phyloP scores from a whole-genome alignment of 2,888 invertebrate species.

The Andrena chrysosceles region DNA sequence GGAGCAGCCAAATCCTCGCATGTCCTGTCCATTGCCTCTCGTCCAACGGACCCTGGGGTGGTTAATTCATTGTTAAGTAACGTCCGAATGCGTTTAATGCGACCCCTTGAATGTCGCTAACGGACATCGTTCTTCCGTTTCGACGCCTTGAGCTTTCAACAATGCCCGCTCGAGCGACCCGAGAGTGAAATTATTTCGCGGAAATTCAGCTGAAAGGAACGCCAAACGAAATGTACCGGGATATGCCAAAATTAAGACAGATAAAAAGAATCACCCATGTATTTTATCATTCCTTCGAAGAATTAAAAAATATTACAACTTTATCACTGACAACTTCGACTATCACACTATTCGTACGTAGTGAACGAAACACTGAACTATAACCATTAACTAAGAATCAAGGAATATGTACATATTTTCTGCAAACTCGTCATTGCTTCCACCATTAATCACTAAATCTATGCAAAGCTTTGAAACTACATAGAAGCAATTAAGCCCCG shows the following conservation, averaged over 20 bases:
- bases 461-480: too few species aligned
- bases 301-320: background rate
- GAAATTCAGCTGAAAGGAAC: background rate
- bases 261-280: background rate
- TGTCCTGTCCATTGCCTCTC: slow-evolving; percentile 69
- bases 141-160: slow-evolving; percentile 59
- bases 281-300: background rate
- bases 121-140: slow-evolving; percentile 62
- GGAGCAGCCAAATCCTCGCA: slow-evolving; percentile 75
- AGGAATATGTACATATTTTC: too few species aligned
- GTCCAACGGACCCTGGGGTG: slow-evolving; percentile 66
- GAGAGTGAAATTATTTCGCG: slow-evolving; percentile 14
- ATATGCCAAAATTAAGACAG: background rate
- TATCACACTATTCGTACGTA: too few species aligned
- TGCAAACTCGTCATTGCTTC: too few species aligned
- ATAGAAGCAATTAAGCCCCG: too few species aligned
- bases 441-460: too few species aligned
- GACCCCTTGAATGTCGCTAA: slow-evolving; percentile 65
- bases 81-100: slow-evolving; percentile 67
- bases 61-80: slow-evolving; percentile 77
- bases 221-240: background rate
- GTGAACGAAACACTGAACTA: too few species aligned
- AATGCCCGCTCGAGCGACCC: background rate
- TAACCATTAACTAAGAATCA: too few species aligned
- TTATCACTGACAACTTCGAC: too few species aligned